Conservation (phyloP, 2,113 vertebrate species). For the Asarcornis scutulata region DNA sequence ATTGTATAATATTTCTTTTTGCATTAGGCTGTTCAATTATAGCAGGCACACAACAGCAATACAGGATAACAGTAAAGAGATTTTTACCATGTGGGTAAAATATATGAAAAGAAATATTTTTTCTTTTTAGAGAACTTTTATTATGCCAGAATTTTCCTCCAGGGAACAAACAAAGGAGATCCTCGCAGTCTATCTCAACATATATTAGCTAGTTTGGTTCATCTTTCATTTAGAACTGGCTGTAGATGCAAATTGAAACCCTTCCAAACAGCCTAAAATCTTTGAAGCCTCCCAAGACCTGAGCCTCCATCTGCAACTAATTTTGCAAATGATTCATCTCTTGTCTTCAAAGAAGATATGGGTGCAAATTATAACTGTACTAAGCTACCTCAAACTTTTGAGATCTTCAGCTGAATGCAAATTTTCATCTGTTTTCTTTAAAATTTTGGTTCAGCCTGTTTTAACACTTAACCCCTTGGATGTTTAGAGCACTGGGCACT, state of each 20-base stretch:
- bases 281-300: conserved; percentile 43
- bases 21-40: conserved; percentile 22
- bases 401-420: conserved; percentile 7
- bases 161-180: background rate
- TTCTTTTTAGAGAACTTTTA: conserved; percentile 21
- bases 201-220: conserved; percentile 14
- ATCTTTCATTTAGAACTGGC: conserved; percentile 44
- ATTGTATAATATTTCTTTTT: conserved; percentile 48
- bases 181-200: background rate
- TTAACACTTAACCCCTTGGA: background rate
- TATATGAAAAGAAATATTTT: conserved; percentile 7
- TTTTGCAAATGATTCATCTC: conserved; percentile 49
- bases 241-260: conserved; percentile 28
- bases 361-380: background rate
- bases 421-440: conserved; percentile 10
- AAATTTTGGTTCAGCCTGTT: background rate
- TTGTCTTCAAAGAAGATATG: conserved; percentile 32
- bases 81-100: conserved; percentile 5
- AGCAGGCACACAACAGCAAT: background rate
- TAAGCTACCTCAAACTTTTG: background rate
- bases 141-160: conserved; percentile 15
- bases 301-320: conserved; percentile 35
- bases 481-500: background rate
- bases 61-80: background rate
- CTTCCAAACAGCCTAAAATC: conserved; percentile 10